phyloP scores from a whole-genome alignment of 2,888 invertebrate genomes.

The Clepsis dumicolana region DNA sequence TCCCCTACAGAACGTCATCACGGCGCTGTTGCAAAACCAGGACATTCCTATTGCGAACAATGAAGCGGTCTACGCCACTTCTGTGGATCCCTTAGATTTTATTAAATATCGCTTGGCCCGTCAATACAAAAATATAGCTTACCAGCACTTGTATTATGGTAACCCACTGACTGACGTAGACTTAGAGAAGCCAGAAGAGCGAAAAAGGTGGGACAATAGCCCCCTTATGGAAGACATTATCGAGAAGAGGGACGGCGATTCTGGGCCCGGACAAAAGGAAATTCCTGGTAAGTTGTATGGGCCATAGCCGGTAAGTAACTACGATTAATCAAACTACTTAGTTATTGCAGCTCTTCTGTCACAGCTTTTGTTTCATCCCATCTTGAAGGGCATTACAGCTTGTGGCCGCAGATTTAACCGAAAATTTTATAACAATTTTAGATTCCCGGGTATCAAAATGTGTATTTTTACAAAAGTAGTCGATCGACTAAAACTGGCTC shows the following conservation, averaged over 20 bases:
- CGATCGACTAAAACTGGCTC: no score
- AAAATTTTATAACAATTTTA: no score
- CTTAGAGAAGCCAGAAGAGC: constrained; percentile 49
- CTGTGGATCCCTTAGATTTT: constrained; percentile 69
- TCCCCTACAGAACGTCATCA: constrained; percentile 45
- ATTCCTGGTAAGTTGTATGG: constrained; percentile 53
- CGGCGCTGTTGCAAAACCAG: constrained; percentile 55
- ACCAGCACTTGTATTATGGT: background rate
- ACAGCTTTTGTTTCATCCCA: background rate
- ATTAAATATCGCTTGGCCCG: constrained; percentile 67
- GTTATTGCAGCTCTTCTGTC: no score
- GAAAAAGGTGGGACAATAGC: constrained; percentile 54
- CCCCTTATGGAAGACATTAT: constrained; percentile 58
- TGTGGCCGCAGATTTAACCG: no score
- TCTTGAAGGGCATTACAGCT: no score
- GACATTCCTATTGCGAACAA: constrained; percentile 59
- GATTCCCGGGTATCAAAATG: no score
- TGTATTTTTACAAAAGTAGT: no score
- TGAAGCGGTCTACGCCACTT: constrained; percentile 56
- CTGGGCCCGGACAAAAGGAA: constrained; percentile 51
- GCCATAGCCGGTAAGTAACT: background rate
- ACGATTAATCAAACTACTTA: background rate
- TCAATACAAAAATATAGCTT: constrained; percentile 5
- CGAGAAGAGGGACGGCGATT: constrained; percentile 63
- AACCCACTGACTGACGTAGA: constrained; percentile 47